Conservation (phyloP, 2,888 invertebrate species). For the Nemapogon koenigi region DNA sequence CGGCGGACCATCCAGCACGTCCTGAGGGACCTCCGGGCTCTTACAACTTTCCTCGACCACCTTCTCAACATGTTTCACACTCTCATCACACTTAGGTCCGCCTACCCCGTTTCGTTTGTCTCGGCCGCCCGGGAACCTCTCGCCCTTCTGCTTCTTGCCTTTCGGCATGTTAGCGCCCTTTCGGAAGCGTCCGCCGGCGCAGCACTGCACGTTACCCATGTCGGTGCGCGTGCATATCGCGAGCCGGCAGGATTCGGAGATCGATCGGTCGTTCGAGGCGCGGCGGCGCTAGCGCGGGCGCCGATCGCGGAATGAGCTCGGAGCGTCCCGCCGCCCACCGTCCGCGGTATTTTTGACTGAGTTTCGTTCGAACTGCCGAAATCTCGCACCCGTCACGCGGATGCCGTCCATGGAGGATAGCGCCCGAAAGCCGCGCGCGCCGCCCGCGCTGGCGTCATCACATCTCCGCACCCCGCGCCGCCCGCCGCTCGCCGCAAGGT, state of each 20-base stretch:
- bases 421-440: constrained; percentile 60
- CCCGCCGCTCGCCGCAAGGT: constrained; percentile 50
- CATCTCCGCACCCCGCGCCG: constrained; percentile 26
- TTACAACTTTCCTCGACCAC: constrained; percentile 47
- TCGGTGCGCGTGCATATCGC: constrained; percentile 57
- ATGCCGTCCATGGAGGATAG: constrained; percentile 60
- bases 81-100: constrained; percentile 38
- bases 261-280: constrained; percentile 57
- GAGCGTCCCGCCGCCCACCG: constrained; percentile 41
- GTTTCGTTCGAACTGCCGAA: constrained; percentile 1
- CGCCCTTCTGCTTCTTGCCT: constrained; percentile 20
- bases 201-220: constrained; percentile 65
- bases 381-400: constrained; percentile 51
- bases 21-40: constrained; percentile 23
- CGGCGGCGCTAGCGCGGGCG: constrained; percentile 50
- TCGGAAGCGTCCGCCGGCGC: constrained; percentile 54
- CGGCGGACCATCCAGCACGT: constrained; percentile 25
- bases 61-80: constrained; percentile 35
- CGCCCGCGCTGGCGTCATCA: constrained; percentile 60
- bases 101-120: constrained; percentile 29
- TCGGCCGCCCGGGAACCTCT: neutral
- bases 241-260: constrained; percentile 51
- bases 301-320: constrained; percentile 58
- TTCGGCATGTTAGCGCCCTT: constrained; percentile 45
- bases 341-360: constrained; percentile 32